Percentiles rank a stretch among this genome's conserved stretches.
These are phyloP conservation scores for Colaptes auratus DNA, from an alignment of 2,113 vertebrate genomes.

Conservation along the genomic window DNA sequence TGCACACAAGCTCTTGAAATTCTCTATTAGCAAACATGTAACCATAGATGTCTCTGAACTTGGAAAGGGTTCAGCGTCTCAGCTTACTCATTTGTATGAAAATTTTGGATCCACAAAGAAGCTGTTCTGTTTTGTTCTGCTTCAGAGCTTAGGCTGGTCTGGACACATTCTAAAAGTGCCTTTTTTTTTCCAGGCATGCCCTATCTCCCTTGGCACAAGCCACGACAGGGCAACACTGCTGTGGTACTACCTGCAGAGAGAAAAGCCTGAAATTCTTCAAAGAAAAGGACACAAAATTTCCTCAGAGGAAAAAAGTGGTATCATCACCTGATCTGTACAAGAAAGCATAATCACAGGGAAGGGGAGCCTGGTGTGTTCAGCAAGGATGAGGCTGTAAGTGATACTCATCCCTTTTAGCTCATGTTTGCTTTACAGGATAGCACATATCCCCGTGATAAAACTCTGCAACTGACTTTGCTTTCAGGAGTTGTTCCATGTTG, in stretches of 20 bases:
- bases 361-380: background rate
- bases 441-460: constrained; percentile 32
- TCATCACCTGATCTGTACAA: background rate
- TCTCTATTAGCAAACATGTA: background rate
- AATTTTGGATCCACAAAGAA: background rate
- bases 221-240: background rate
- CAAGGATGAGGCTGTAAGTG: background rate
- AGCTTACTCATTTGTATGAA: rapidly evolving
- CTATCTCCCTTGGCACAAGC: background rate
- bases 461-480: constrained; percentile 65
- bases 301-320: background rate
- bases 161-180: background rate
- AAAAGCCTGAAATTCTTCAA: background rate
- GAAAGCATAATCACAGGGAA: background rate
- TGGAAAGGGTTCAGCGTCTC: rapidly evolving
- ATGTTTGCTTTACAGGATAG: constrained; percentile 10
- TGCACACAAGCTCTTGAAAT: background rate
- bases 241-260: background rate
- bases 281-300: background rate
- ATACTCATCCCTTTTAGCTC: constrained; percentile 7
- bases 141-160: background rate
- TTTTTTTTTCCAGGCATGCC: background rate
- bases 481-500: constrained; percentile 47
- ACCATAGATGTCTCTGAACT: background rate
- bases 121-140: background rate